Conservation (phyloP, 1,140 invertebrate genomes). For the Drosophila dunni region DNA sequence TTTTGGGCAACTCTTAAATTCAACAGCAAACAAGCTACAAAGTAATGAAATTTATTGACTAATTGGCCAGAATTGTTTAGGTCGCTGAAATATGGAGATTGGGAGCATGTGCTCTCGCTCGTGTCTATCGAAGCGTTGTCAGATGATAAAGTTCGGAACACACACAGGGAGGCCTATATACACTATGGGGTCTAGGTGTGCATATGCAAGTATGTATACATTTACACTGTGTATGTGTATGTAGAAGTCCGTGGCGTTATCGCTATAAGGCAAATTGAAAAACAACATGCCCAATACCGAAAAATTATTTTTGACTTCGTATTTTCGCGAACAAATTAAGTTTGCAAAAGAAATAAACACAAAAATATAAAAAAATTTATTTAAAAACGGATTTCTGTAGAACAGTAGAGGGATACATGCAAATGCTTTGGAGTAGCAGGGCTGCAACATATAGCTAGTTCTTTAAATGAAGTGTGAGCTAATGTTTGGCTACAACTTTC, state of each 20-base stretch:
- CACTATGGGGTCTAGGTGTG: constrained; percentile 25
- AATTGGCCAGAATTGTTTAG: constrained; percentile 7
- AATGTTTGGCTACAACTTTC: too few relatives aligned
- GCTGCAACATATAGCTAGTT: constrained; percentile 11
- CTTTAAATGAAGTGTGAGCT: not conserved
- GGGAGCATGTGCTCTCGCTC: constrained; percentile 32
- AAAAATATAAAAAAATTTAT: not conserved
- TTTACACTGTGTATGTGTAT: constrained; percentile 8
- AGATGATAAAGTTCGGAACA: constrained; percentile 41
- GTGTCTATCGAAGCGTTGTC: constrained; percentile 50
- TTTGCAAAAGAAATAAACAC: constrained; percentile 36
- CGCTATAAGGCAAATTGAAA: constrained; percentile 10
- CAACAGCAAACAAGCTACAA: constrained; percentile 1
- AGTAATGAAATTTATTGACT: constrained; percentile 49
- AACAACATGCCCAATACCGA: constrained; percentile 26
- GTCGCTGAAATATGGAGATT: constrained; percentile 30
- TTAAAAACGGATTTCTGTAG: not conserved
- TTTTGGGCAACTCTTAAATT: constrained; percentile 10
- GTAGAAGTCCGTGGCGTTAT: constrained; percentile 38
- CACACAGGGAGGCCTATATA: constrained; percentile 35
- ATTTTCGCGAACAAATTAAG: constrained; percentile 25
- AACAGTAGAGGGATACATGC: not conserved
- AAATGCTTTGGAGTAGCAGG: constrained; percentile 3
- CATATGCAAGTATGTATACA: not conserved
- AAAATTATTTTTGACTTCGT: constrained; percentile 45